phyloP scores from a whole-genome alignment of 2,113 vertebrate species.

The Cyprinodon tularosa region DNA sequence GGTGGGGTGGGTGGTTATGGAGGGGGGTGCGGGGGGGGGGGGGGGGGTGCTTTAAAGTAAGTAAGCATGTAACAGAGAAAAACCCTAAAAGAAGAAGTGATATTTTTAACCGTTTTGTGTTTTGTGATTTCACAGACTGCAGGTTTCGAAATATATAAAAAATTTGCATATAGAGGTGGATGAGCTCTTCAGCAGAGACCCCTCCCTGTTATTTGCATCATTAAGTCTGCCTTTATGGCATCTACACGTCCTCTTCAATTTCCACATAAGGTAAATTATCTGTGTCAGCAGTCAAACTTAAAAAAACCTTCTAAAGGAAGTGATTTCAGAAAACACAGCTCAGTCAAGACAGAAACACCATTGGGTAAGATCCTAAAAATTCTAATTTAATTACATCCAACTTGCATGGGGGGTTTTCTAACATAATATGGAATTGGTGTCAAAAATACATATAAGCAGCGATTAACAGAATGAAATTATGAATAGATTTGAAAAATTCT shows the following conservation, averaged over 20 bases:
- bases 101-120: not conserved
- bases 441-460: not conserved
- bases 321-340: not conserved
- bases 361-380: conserved; percentile 25
- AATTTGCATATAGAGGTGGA: not conserved
- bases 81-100: not conserved
- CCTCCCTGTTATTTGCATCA: conserved; percentile 4
- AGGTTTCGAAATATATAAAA: not conserved
- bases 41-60: too few relatives aligned
- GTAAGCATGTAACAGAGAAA: not conserved
- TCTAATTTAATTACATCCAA: not conserved
- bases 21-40: too few relatives aligned
- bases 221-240: not conserved
- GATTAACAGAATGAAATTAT: not conserved
- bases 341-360: conserved; percentile 5
- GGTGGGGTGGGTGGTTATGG: too few relatives aligned
- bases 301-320: not conserved
- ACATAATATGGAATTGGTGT: not conserved
- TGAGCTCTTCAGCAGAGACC: not conserved
- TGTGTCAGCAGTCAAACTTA: not conserved
- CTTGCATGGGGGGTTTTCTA: not conserved
- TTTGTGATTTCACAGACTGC: not conserved
- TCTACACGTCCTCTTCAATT: not conserved
- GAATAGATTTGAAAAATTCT: not conserved
- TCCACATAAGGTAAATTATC: not conserved